Base-by-base conservation (phyloP, 2,113 vertebrate genomes). In the Neofelis nebulosa region DNA sequence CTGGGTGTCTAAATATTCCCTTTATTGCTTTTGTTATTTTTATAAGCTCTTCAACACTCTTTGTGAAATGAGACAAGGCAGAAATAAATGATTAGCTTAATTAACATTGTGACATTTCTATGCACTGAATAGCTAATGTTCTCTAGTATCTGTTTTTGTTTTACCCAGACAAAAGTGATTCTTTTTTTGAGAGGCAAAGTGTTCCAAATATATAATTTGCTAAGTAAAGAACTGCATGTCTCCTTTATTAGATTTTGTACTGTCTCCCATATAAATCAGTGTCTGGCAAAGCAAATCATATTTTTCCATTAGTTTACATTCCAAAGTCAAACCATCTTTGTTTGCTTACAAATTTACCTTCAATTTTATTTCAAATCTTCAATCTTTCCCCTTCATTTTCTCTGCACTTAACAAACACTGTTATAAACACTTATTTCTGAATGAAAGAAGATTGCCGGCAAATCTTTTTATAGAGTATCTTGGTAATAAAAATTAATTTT, bases 21-120 rank as follows among this genome's bases (percentile, higher is more conserved):
- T 89, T 93, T 66, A 91, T 79, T 81, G 11, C n/a, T 81, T 96
- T 78, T 89, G 11, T 93, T 61, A 95, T 85, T 96, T 95, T 50
- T 78, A 63, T 74, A 79, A 95, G 4, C n/a, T 87, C 25, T 89
- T 79, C 10, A 86, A 50, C 14, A 90, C 2, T 12, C 6, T 93
- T 86, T 65, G 12, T 50, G 61, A 94, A 91, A 92, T 9, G 83
- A 92, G 33, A 50, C 78, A 69, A 86, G 12, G 48, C 83, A 85
- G 82, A 95, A 97, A 76, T 95, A 41, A 92, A 78, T 38, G 48
- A 78, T 76, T 89, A 90, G 31, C 4, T 95, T 96, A 73, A 68
- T 69, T 73, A 80, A 92, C 7, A 33, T 66, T 19, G 3, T 71
- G 33, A 29, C 15, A 78, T 94, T 89, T 87, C 88, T 92, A 13